Evolutionary conservation across 2,888 invertebrate species (phyloP), one percentile per base, ranked within the genome.

Genomic region (Cylindroiulus punctatus): DNA sequence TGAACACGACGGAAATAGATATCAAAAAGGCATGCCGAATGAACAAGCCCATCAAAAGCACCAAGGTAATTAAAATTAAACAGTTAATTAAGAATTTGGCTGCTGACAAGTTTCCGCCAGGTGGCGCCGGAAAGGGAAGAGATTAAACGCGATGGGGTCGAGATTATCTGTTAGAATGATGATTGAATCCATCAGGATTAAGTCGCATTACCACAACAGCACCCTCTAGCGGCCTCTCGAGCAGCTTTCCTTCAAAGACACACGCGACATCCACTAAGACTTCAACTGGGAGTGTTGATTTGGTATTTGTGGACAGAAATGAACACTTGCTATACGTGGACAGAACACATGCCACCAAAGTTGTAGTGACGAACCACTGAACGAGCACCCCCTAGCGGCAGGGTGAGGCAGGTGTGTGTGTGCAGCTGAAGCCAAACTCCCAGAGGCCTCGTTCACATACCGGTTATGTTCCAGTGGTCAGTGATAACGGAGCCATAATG

Each of bases 1-100:
- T 99, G 52, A 99, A 99, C 92, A 99, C 98, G 0, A 99, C 98
- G 0, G 99, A 99, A 91, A 94, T 99, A 90, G 99, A 99, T 91
- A 98, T 99, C 81, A 97, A 97, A 91, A 99, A 99, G 92, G 94
- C 97, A 84, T 98, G 93, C 89, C 91, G 93, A 87, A 92, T 92
- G 91, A 92, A 92, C 89, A 91, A 92, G 89, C 90, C 90, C 87
- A 89, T 90, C 84, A 91, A 90, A 89, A 87, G 87, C 40, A 36
- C 87, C n/a, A 87, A 87, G 86, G 87, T 86, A 87, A 76, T 40
- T 85, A 57, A 57, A 57, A 57, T 57, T 57, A 57, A 57, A 19
- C 57, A 57, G 57, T 57, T 57, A 57, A 57, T 57, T n/a, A 57
- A 57, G 57, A 57, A 19, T n/a, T 57, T n/a, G 57, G 14, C n/a